Base-by-base conservation (phyloP, 2,113 vertebrate species). In the Passer montanus region DNA sequence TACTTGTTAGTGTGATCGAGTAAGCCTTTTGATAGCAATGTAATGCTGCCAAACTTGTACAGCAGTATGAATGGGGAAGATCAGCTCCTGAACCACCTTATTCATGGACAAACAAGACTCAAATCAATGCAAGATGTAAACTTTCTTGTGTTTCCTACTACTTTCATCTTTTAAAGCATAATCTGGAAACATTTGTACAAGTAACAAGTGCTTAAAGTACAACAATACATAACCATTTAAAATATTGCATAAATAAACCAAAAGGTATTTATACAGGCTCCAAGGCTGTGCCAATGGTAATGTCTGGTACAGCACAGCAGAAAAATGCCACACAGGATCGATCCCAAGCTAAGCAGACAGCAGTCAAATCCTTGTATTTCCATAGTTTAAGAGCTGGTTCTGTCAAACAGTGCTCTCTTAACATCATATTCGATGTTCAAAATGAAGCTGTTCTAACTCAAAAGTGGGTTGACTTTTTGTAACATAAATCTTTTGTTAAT, bases 401-500 rank as follows among this genome's bases (percentile, higher is more conserved):
- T 89, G 83, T 95, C 93, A 86, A 94, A 93, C n/a, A 64, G 68
- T 0, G 1, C n/a, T 56, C 92, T 56, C 72, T 56, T 80, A 70
- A 89, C 80, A 88, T 90, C 68, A 68, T 67, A 58, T 46, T 86
- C 53, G 3, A 92, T 94, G 90, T 84, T 90, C 85, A 87, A 75
- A 96, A 91, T 78, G 79, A 96, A 95, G 64, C 85, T 90, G 85
- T 87, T 95, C 79, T 96, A 84, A 84, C 85, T 93, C 88, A 95
- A 90, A 96, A 92, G 93, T 84, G 75, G 86, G 82, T 90, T 95
- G 90, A 90, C 85, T 96, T 95, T 94, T 90, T 44, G 64, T 91
- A 95, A 93, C 88, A 97, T 97, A 96, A 95, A 96, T 95, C 96
- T 97, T 96, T 92, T 87, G 84, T 94, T 96, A 96, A 97, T 96